Evolutionary conservation across 2,888 invertebrate genomes (phyloP).

Genomic region (Tetragonula carbonaria): DNA sequence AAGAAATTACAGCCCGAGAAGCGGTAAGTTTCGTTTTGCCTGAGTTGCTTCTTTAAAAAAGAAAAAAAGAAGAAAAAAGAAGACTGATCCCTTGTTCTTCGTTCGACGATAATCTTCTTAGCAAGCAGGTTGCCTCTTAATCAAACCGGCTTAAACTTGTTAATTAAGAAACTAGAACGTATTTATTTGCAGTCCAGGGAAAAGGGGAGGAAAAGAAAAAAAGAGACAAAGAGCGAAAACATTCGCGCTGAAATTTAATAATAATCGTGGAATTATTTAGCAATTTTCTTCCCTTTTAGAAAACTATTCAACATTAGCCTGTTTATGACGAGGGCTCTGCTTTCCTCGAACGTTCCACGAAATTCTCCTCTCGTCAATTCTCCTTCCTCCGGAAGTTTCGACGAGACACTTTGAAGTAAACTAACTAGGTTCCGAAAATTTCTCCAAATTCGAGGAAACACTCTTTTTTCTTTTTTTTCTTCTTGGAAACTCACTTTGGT

Average conservation of each 20-base stretch:
- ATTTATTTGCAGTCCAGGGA: not conserved
- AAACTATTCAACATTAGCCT: not conserved
- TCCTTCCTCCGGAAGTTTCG: not conserved
- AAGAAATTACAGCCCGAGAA: too few species aligned
- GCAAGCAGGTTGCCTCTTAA: not conserved
- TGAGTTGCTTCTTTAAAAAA: not conserved
- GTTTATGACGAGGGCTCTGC: too few species aligned
- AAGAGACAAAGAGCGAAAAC: not conserved
- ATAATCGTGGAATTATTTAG: too few species aligned
- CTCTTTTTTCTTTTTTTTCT: too few species aligned
- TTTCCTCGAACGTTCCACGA: not conserved
- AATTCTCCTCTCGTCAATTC: too few species aligned
- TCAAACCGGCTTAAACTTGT: conserved; percentile 5
- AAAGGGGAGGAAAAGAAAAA: too few species aligned
- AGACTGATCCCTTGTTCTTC: not conserved
- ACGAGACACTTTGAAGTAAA: not conserved
- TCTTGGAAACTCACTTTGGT: not conserved
- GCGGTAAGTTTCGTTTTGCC: not conserved
- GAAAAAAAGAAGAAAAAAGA: too few species aligned
- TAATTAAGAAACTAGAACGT: not conserved
- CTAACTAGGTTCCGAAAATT: conserved; percentile 15
- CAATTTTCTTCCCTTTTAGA: too few species aligned
- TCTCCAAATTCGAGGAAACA: not conserved
- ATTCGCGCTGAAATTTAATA: not conserved
- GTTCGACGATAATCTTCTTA: not conserved